These are phyloP conservation scores for Camelus bactrianus DNA, from an alignment of 2,113 vertebrate species.

Conservation along the genomic window DNA sequence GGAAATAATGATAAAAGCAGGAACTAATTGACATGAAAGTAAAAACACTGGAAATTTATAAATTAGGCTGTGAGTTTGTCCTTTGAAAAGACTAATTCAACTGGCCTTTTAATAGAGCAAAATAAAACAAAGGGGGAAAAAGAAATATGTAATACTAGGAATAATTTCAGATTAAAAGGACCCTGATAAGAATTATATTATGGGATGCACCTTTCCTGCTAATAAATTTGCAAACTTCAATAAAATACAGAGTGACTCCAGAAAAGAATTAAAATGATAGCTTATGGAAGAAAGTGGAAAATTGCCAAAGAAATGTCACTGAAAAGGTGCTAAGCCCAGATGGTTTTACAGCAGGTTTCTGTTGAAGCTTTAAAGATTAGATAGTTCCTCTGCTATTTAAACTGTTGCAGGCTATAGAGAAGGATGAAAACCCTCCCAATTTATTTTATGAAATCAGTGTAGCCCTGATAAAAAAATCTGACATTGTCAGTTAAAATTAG, in stretches of 20 bases:
- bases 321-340: neutral
- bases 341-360: neutral
- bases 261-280: neutral
- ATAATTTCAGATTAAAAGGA: neutral
- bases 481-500: neutral
- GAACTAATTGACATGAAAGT: neutral
- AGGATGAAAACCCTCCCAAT: neutral
- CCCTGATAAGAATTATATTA: neutral
- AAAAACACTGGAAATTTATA: neutral
- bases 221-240: neutral
- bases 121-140: neutral
- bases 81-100: neutral
- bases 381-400: neutral
- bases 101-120: neutral
- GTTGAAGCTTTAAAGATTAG: neutral
- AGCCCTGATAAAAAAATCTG: neutral
- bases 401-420: neutral
- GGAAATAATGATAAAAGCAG: neutral
- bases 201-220: neutral
- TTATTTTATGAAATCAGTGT: neutral
- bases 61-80: neutral
- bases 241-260: neutral
- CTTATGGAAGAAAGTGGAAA: neutral
- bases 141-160: neutral
- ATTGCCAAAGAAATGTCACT: neutral